Base-by-base conservation (phyloP, 2,888 invertebrate species). In the Hirtodrosophila alboralis region DNA sequence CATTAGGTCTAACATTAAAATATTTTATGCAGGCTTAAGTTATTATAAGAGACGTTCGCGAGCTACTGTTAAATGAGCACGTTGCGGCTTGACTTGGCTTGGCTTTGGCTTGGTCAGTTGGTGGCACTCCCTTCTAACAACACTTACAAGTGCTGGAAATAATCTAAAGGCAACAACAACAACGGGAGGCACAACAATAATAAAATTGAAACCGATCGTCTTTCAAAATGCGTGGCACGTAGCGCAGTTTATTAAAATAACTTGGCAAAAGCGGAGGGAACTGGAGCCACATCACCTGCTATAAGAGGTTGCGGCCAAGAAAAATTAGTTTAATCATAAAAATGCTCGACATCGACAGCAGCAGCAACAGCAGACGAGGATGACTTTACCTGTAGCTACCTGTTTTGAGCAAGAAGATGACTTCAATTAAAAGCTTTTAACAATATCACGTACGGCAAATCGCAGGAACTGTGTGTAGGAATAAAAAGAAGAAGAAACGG, bases 241-340 rank as follows among this genome's bases (percentile, higher is more conserved):
- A 72, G 86, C 78, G 88, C 88, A 89, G 90, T 90, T 90, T 90
- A 90, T 90, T 90, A 90, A 90, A 90, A 90, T 90, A 90, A 90
- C 90, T 90, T 86, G 84, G 76, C 64, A 28, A n/a, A n/a, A 66
- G 18, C 47, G 38, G 34, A 44, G 36, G 61, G 49, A 51, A 54
- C 54, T 66, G 72, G 34, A 61, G 70, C 64, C 65, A 56, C 84
- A 86, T 86, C 81, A 86, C 86, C 83, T 83, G 85, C 71, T 75
- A 68, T 86, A 70, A 65, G 66, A 60, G 49, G 49, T 60, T 31
- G 65, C 57, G 79, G 83, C 58, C 73, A 71, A 83, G 83, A 83
- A 84, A 84, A 85, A 87, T 87, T 86, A 87, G 86, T 86, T 86
- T 86, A 87, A 86, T 86, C 86, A 87, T 81, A 85, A 86, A 85